Evolutionary conservation across 2,797 vertebrate genomes (phyloP).

Genomic region (Leptodactylus fallax): DNA sequence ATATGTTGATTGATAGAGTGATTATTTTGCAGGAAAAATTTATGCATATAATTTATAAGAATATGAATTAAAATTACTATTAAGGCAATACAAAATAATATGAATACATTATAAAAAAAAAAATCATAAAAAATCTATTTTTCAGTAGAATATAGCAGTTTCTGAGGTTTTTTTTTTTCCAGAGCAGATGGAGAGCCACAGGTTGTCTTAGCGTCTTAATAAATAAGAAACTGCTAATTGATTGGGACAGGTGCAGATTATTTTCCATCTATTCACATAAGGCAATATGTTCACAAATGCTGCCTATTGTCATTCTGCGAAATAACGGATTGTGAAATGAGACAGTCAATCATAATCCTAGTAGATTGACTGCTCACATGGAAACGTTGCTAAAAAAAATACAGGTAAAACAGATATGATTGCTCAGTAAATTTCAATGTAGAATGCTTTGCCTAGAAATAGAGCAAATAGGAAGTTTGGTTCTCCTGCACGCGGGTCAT

Average conservation of each 20-base stretch:
- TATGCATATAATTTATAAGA: no score
- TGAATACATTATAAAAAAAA: neutral
- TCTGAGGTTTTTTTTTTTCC: neutral
- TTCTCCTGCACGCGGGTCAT: no score
- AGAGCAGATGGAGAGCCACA: conserved; percentile 24
- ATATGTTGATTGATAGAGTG: no score
- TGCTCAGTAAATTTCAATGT: neutral
- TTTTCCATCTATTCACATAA: neutral
- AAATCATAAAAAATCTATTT: no score
- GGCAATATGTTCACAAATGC: neutral
- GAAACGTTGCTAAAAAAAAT: neutral
- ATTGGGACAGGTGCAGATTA: neutral
- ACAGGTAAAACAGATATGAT: neutral
- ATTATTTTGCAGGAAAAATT: no score
- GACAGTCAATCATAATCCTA: neutral
- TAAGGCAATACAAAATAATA: no score
- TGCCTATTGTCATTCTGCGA: neutral
- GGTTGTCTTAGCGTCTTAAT: conserved; percentile 1
- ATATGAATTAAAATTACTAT: no score
- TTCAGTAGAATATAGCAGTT: neutral
- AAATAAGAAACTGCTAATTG: conserved; percentile 27
- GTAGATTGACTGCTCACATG: neutral
- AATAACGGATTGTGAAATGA: neutral
- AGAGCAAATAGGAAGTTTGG: neutral
- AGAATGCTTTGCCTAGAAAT: neutral